A percentile compares a stretch with the other conserved stretches of the same genome.
These are phyloP conservation scores for Zaprionus bogoriensis DNA, from an alignment of 2,888 invertebrate genomes.

Conservation along the genomic window DNA sequence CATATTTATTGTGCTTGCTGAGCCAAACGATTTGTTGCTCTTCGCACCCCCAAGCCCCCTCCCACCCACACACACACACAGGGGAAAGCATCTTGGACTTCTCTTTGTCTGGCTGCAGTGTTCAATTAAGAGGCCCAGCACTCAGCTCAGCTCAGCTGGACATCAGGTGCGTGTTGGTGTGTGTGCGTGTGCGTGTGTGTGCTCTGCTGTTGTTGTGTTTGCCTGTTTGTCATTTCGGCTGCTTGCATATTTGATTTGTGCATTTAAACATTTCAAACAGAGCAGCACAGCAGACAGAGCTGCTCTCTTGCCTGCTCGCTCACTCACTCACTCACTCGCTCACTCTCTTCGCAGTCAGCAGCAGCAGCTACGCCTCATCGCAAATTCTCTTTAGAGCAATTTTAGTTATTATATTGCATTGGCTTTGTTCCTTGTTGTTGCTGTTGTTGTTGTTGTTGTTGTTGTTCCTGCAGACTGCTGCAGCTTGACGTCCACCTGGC, in stretches of 20 bases:
- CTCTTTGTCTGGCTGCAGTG: slow-evolving; percentile 27
- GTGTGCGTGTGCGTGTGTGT: neutral
- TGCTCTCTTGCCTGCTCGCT: neutral
- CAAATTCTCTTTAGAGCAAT: slow-evolving; percentile 74
- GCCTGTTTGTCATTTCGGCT: slow-evolving; percentile 55
- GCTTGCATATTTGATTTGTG: slow-evolving; percentile 77
- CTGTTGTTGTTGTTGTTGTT: slow-evolving; percentile 8
- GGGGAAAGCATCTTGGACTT: neutral
- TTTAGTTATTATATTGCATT: slow-evolving; percentile 74
- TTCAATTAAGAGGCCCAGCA: slow-evolving; percentile 66
- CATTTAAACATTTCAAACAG: slow-evolving; percentile 74
- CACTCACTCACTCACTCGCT: no score
- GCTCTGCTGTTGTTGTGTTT: slow-evolving; percentile 9
- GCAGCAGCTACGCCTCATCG: slow-evolving; percentile 51
- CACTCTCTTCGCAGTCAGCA: no score
- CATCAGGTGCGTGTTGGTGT: slow-evolving; percentile 54
- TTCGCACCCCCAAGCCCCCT: neutral
- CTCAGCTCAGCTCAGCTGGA: slow-evolving; percentile 29
- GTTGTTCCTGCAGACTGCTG: slow-evolving; percentile 36
- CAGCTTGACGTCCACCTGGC: slow-evolving; percentile 62
- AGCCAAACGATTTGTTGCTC: slow-evolving; percentile 21
- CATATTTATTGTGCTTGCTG: slow-evolving; percentile 61
- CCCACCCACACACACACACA: neutral
- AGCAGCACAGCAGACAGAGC: slow-evolving; percentile 1
- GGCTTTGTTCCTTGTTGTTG: slow-evolving; percentile 58